Conservation (phyloP, 2,797 vertebrate species). For the Coilia nasus region DNA sequence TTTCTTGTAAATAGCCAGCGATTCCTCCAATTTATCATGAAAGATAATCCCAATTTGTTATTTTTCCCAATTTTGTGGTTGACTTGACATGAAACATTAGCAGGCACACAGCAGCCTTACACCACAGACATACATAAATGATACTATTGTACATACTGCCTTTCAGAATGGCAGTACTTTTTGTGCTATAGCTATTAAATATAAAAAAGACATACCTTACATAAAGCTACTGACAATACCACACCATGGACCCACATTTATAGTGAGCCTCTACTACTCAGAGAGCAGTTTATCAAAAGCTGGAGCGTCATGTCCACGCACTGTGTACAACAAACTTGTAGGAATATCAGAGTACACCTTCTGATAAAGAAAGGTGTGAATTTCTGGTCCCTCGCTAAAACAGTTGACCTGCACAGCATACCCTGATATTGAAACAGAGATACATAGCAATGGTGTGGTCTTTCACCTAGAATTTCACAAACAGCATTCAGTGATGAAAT, state of each 20-base stretch:
- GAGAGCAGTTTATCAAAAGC: not conserved
- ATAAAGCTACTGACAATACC: not conserved
- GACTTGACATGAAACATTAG: not conserved
- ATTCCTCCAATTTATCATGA: not conserved
- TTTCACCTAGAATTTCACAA: not conserved
- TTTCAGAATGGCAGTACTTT: not conserved
- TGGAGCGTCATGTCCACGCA: not conserved
- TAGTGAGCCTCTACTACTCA: not conserved
- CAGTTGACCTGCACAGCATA: not conserved
- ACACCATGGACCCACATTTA: not conserved
- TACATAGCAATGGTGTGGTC: not conserved
- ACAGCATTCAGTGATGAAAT: not conserved
- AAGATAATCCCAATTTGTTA: not conserved
- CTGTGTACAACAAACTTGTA: not conserved
- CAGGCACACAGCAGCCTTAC: not conserved
- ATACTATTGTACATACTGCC: not conserved
- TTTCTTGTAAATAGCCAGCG: not conserved
- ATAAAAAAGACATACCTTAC: not conserved
- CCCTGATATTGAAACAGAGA: not conserved
- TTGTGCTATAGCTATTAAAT: not conserved
- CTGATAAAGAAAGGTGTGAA: not conserved
- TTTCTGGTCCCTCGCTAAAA: not conserved
- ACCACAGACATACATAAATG: not conserved
- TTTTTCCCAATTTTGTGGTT: not conserved
- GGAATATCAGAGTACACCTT: not conserved